These are phyloP conservation scores for Pterobdella sp. DNA, from an alignment of 2,888 invertebrate genomes.

Conservation along the genomic window DNA sequence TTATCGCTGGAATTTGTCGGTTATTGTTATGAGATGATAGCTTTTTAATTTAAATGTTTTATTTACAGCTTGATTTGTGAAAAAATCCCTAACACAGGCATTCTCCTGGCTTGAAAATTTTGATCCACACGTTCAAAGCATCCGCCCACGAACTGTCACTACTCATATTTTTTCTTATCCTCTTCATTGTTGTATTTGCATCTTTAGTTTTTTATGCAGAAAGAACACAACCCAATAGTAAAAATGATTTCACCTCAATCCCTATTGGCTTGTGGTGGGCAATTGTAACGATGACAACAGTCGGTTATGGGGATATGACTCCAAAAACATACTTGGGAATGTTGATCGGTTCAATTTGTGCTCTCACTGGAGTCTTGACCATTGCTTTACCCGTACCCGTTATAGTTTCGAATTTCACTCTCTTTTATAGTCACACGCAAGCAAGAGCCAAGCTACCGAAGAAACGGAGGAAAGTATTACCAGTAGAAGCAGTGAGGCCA, in stretches of 20 bases:
- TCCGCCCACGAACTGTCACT: conserved; percentile 84
- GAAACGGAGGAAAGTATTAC: conserved; percentile 75
- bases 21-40: too few species aligned
- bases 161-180: conserved; percentile 85
- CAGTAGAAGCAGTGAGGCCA: conserved; percentile 61
- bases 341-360: conserved; percentile 90
- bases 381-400: conserved; percentile 91
- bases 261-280: conserved; percentile 93
- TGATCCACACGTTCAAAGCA: conserved; percentile 92
- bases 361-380: conserved; percentile 79
- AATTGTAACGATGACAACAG: conserved; percentile 88
- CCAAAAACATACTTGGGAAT: conserved; percentile 87
- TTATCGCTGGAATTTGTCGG: too few species aligned
- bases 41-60: too few species aligned
- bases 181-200: conserved; percentile 91
- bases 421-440: conserved; percentile 95
- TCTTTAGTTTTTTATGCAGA: conserved; percentile 91
- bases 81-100: too few species aligned
- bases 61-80: too few species aligned
- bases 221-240: conserved; percentile 83
- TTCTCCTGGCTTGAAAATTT: conserved; percentile 83
- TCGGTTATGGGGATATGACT: conserved; percentile 89
- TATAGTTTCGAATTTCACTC: conserved; percentile 90
- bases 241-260: conserved; percentile 88
- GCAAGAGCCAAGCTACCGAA: conserved; percentile 91